Percentiles rank a stretch among this genome's conserved stretches.
Conservation (phyloP, 2,113 vertebrate species). For the Scophthalmus maximus region DNA sequence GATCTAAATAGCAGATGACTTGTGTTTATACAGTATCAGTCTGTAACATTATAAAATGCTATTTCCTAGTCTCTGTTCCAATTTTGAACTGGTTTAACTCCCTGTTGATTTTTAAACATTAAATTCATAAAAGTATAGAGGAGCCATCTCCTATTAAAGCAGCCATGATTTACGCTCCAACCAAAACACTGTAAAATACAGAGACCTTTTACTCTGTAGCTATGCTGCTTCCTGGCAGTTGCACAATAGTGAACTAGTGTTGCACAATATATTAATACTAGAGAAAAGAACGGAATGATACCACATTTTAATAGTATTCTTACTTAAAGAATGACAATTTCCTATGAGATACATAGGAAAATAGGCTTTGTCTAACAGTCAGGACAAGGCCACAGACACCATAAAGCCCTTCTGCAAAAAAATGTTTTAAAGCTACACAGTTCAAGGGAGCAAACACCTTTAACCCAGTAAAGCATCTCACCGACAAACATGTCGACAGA, state of each 20-base stretch:
- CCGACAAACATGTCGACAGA: too few relatives aligned
- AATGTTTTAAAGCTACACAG: too few relatives aligned
- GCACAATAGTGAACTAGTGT: conserved; percentile 30
- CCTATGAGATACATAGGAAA: not conserved
- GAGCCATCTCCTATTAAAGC: not conserved
- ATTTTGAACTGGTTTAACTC: not conserved
- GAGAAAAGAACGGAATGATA: not conserved
- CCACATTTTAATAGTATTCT: too few relatives aligned
- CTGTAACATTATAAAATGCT: not conserved
- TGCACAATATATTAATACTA: not conserved
- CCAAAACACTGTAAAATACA: not conserved
- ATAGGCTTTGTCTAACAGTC: too few relatives aligned
- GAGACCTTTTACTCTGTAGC: not conserved
- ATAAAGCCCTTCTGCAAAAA: not conserved
- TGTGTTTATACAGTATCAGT: not conserved
- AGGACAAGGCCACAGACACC: not conserved
- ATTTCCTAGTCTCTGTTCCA: not conserved
- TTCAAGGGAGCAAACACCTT: not conserved
- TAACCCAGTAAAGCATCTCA: not conserved
- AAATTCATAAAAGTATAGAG: not conserved
- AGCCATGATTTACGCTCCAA: conserved; percentile 11
- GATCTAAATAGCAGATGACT: not conserved
- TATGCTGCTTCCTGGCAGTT: conserved; percentile 21
- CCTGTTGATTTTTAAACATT: conserved; percentile 15
- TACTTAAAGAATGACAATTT: too few relatives aligned